These are phyloP conservation scores for Psittacara wagleri DNA, from an alignment of 2,113 vertebrate genomes.

Conservation along the genomic window DNA sequence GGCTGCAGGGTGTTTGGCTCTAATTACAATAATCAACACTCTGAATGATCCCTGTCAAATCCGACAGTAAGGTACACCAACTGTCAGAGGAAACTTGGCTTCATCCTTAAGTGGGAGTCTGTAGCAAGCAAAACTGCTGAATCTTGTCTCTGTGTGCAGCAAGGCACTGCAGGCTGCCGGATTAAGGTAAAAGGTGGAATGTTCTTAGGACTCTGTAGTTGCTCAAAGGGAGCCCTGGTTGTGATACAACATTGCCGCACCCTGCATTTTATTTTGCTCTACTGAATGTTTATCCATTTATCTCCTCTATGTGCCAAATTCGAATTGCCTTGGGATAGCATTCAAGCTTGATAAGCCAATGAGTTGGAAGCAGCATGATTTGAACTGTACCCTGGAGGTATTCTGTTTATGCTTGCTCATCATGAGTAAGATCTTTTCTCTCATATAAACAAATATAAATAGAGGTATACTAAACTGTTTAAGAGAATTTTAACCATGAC, in stretches of 20 bases:
- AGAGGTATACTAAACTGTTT: neutral
- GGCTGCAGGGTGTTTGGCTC: neutral
- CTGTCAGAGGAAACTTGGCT: neutral
- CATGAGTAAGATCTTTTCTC: neutral
- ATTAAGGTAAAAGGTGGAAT: neutral
- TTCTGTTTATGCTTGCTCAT: neutral
- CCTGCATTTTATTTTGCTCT: neutral
- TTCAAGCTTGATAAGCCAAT: neutral
- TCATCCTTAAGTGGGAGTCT: neutral
- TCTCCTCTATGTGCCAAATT: neutral
- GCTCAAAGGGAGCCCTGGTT: neutral
- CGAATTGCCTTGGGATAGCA: neutral
- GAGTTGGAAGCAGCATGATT: neutral
- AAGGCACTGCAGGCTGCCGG: neutral
- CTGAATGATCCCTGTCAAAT: neutral
- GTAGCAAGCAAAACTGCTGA: neutral
- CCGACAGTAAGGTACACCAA: neutral
- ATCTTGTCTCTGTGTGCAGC: rapidly evolving
- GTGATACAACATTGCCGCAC: neutral
- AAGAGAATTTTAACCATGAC: neutral
- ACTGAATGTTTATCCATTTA: neutral
- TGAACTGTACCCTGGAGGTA: neutral
- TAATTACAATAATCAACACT: neutral
- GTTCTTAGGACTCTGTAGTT: neutral
- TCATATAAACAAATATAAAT: neutral